Evolutionary conservation across 2,888 invertebrate species (phyloP).

Genomic region (Parasteatoda lunata): DNA sequence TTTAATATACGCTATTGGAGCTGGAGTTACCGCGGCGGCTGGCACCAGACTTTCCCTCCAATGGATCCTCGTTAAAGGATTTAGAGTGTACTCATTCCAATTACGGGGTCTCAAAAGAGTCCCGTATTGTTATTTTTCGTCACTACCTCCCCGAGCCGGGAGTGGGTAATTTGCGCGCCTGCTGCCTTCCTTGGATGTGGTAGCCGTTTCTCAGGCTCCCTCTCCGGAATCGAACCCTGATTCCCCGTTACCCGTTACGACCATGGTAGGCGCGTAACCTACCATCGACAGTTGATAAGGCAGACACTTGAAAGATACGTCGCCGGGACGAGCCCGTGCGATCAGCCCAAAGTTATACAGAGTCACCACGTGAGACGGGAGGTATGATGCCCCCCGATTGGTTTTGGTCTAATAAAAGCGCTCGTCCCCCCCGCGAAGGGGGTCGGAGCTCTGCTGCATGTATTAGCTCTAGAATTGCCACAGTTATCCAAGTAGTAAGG

Average conservation of each 20-base stretch:
- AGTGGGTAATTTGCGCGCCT: too few relatives aligned
- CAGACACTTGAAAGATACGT: conserved; percentile 73
- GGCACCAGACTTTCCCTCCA: conserved; percentile 82
- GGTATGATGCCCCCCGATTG: too few relatives aligned
- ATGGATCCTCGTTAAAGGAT: conserved; percentile 80
- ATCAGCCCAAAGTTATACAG: conserved; percentile 63
- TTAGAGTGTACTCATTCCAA: conserved; percentile 79
- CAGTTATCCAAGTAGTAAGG: conserved; percentile 78
- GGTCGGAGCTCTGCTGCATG: conserved; percentile 78
- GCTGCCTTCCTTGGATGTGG: conserved; percentile 83
- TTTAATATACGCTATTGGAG: too few relatives aligned
- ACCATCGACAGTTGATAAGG: conserved; percentile 77
- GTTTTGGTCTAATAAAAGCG: too few relatives aligned
- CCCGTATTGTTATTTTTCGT: too few relatives aligned
- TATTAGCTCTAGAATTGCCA: conserved; percentile 82
- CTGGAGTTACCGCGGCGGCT: too few relatives aligned
- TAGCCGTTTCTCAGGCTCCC: conserved; percentile 83
- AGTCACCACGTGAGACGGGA: too few relatives aligned
- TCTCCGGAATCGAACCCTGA: conserved; percentile 84
- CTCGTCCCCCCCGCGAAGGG: too few relatives aligned
- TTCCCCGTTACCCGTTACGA: conserved; percentile 83
- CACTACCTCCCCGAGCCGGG: too few relatives aligned
- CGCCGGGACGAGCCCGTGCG: conserved; percentile 48
- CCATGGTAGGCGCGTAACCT: conserved; percentile 81
- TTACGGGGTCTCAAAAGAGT: too few relatives aligned